Percentiles rank a stretch among this genome's conserved stretches.
Evolutionary conservation across 1,140 invertebrate genomes (phyloP).

Genomic region (Colletes latitarsis): DNA sequence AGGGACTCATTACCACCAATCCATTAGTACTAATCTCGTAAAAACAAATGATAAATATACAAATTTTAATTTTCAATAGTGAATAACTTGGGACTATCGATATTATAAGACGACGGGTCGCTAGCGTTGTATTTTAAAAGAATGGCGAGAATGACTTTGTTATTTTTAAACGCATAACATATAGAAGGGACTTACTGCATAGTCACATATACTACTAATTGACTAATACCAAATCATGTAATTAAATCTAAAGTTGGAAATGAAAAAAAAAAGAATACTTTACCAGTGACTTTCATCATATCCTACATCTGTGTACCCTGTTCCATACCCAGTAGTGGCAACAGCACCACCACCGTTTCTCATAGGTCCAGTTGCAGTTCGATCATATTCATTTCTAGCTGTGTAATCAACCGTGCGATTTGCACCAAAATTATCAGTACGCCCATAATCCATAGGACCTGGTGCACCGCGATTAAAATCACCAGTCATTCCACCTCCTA

Average conservation of each 20-base stretch:
- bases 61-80: no score
- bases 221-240: slow-evolving; percentile 6
- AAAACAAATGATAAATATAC: no score
- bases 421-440: slow-evolving; percentile 77
- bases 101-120: no score
- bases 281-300: slow-evolving; percentile 72
- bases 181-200: no score
- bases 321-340: slow-evolving; percentile 76
- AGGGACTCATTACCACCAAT: no score
- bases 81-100: no score
- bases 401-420: slow-evolving; percentile 77
- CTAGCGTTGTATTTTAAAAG: no score
- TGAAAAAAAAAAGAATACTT: slow-evolving; percentile 34
- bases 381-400: slow-evolving; percentile 78
- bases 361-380: slow-evolving; percentile 77
- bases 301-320: slow-evolving; percentile 78
- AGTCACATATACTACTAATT: not conserved
- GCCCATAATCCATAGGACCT: slow-evolving; percentile 78
- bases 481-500: slow-evolving; percentile 76
- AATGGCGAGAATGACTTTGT: no score
- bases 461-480: slow-evolving; percentile 78
- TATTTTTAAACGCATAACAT: no score
- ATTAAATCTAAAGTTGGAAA: slow-evolving; percentile 33
- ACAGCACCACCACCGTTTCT: slow-evolving; percentile 78
- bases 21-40: no score